Evolutionary conservation across 2,797 vertebrate species (phyloP).

Genomic region (Clamator glandarius): DNA sequence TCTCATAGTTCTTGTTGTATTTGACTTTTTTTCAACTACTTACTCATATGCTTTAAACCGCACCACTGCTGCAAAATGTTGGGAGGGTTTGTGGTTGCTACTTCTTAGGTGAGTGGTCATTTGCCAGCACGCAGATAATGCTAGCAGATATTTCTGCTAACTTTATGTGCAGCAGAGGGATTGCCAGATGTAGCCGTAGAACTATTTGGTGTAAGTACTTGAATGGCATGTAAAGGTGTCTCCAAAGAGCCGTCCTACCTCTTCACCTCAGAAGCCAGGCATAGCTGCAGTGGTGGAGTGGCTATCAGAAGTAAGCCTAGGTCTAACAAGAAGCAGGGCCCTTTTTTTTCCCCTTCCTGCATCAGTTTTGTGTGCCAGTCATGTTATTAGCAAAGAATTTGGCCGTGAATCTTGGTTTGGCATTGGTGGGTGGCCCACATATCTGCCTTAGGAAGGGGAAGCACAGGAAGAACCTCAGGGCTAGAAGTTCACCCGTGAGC

Average conservation of each 20-base stretch:
- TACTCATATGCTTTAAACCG: background rate
- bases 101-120: background rate
- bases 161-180: background rate
- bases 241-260: background rate
- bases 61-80: background rate
- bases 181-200: background rate
- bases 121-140: background rate
- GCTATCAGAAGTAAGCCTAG: background rate
- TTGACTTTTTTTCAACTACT: background rate
- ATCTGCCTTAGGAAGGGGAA: background rate
- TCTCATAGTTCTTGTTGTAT: background rate
- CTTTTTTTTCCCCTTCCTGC: fast-evolving
- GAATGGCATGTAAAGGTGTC: background rate
- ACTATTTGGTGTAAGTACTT: background rate
- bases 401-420: background rate
- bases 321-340: background rate
- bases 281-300: background rate
- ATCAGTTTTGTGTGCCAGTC: background rate
- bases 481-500: background rate
- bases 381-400: background rate
- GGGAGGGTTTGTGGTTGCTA: background rate
- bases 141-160: background rate
- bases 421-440: fast-evolving
- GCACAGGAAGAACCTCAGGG: background rate
- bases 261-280: background rate